phyloP scores from a whole-genome alignment of 1,140 invertebrate genomes.

The Listronotus oregonensis region DNA sequence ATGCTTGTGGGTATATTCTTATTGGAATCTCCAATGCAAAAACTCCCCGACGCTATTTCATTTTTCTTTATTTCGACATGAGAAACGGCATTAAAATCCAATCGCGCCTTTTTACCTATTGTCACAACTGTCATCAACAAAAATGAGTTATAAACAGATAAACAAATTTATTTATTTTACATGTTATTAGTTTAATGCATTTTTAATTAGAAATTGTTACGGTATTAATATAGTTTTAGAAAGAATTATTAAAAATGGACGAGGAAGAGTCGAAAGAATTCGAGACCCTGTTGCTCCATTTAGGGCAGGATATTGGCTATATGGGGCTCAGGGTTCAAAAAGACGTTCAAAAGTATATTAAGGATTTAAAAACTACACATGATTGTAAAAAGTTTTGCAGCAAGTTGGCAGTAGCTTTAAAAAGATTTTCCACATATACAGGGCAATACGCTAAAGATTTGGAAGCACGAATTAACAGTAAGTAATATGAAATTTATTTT shows the following conservation, averaged over 20 bases:
- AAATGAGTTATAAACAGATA: too few species aligned
- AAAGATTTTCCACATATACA: not conserved
- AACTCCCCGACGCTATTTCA: too few species aligned
- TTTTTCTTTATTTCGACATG: too few species aligned
- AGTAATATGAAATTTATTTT: not conserved
- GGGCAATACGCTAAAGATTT: not conserved
- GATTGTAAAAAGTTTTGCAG: slow-evolving; percentile 4
- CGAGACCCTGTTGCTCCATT: not conserved
- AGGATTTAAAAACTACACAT: not conserved
- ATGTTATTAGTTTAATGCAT: too few species aligned
- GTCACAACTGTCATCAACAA: too few species aligned
- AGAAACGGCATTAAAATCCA: too few species aligned
- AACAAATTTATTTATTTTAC: too few species aligned
- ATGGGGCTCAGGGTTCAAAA: not conserved
- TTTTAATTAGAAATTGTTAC: too few species aligned
- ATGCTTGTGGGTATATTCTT: too few species aligned
- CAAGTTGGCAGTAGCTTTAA: not conserved
- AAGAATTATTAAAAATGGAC: not conserved
- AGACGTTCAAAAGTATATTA: not conserved
- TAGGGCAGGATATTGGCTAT: slow-evolving; percentile 5
- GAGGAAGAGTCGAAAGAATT: slow-evolving; percentile 6
- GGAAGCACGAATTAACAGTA: not conserved
- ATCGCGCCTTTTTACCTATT: too few species aligned
- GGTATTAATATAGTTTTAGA: too few species aligned
- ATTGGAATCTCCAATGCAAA: too few species aligned